Base-by-base conservation (phyloP, 2,113 vertebrate genomes). In the Garra rufa region DNA sequence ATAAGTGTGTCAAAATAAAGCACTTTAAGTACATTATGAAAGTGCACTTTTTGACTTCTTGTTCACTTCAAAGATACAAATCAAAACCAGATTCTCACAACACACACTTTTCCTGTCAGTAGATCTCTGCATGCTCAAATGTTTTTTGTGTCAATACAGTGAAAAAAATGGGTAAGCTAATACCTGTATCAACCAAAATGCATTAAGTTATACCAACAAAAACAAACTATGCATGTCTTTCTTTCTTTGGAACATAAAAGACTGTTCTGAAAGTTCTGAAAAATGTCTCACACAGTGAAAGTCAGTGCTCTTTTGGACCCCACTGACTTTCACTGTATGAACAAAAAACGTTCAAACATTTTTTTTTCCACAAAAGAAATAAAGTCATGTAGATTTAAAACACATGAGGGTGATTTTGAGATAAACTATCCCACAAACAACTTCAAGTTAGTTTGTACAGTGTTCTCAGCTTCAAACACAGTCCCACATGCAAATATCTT, bases 41-140 rank as follows among this genome's bases (percentile, higher is more conserved):
- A 2, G 34, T 34, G 34, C 34, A 34, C 5, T 34, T 34, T 34
- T 34, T 34, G 34, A 5, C 17, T 41, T 74, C 43, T 48, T 74
- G 71, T 21, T 30, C 67, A 34, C 48, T 76, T 14, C 0, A 34
- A 50, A 26, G 52, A 59, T 38, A 34, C 24, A 50, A 69, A 69
- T 81, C 63, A 69, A 70, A 69, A 48, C 63, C 79, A 81, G 44
- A 70, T 70, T 46, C 28, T 28, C 63, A 50, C n/a, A 65, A 3
- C 63, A 24, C 6, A 28, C 17, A 63, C 57, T 44, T 65, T 80
- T 13, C 15, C 59, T 80, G 59, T 46, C 38, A 80, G 77, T 24
- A 24, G 74, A 34, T 55, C 41, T 61, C 76, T 17, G 38, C 52
- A 61, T 11, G 21, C n/a, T 63, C 38, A 81, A 79, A 61, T n/a